Evolutionary conservation across 2,797 vertebrate genomes (phyloP), one percentile per base, ranked within the genome.

Genomic region (Masticophis lateralis): DNA sequence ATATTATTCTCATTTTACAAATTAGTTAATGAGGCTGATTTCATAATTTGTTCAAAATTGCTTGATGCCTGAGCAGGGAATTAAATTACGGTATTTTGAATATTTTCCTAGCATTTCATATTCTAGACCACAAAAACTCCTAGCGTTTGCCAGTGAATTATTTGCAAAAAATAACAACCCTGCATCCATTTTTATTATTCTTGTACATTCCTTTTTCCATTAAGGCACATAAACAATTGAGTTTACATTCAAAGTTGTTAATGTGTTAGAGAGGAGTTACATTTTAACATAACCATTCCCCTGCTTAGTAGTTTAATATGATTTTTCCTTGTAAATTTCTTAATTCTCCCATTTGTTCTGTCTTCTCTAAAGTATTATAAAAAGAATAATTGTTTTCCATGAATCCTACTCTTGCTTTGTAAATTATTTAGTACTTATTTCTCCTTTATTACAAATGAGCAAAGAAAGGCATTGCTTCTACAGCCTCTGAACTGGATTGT

Each of bases 371-470:
- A 74, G 32, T 74, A 74, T 37, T 88, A 93, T 93, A 69, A 69
- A 2, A 90, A 28, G 56, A 90, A 88, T 25, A 89, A 28, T 61
- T 61, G 93, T 88, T 90, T 93, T 5, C 9, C 47, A n/a, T 89
- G 20, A 93, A 83, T 57, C 25, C 20, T 79, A 90, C 59, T 93
- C 47, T 0, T 0, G 28, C 56, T 93, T 25, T 93, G 69, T 92
- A 88, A 4, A 90, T 93, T 32, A 51, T 53, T 94, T 92, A 32
- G 87, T 5, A 59, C 0, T 87, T 0, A 63, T 87, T 25, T 88
- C 88, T 95, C 89, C 8, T 90, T 74, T n/a, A n/a, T 2, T 20
- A 25, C 59, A 90, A 60, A 37, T 91, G 56, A 87, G 37, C 90
- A 95, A 83, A 79, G 37, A 43, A 43, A 79, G 37, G 1, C 20